Base-by-base conservation (phyloP, 2,888 invertebrate species). In the Ctena decussata region DNA sequence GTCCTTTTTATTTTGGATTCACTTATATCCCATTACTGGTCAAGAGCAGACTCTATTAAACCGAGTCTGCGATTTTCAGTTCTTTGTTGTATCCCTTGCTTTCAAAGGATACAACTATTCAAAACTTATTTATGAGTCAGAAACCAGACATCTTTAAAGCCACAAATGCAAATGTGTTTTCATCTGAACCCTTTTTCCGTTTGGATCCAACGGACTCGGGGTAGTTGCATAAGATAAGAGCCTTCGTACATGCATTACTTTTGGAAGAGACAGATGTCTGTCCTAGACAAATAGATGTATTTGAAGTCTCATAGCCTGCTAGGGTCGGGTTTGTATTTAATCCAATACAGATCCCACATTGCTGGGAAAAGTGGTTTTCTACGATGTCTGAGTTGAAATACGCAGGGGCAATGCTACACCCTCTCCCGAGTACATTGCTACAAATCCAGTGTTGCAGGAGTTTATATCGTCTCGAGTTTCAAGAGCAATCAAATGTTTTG, bases 311-410 rank as follows among this genome's bases (percentile, higher is more conserved):
- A 80, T 86, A 84, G 39, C 84, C 82, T 32, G 81, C 72, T 12
- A 88, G 46, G 57, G 86, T 86, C 18, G 85, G 82, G 39, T 88
- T 86, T n/a, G 84, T 86, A 39, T 86, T 82, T 15, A 80, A 32
- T 39, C 89, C 86, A 86, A 86, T 84, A 53, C 85, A 80, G 0
- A 81, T 53, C 0, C 84, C 89, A 35, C 89, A 44, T 71, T 89
- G 89, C 70, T 84, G 86, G 30, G 80, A 65, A 57, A 85, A 86
- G 11, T 82, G 80, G 35, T 79, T 85, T 44, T 84, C 84, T 5
- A 81, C 60, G 35, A 78, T 35, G 69, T 88, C 88, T 18, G 77
- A 84, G 71, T 86, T 86, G 2, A 88, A 15, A 41, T 44, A 85
- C n/a, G 80, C 83, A 46, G 85, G 87, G 30, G 75, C 84, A 18